phyloP scores from a whole-genome alignment of 2,113 vertebrate genomes.

The Odocoileus hemionus region DNA sequence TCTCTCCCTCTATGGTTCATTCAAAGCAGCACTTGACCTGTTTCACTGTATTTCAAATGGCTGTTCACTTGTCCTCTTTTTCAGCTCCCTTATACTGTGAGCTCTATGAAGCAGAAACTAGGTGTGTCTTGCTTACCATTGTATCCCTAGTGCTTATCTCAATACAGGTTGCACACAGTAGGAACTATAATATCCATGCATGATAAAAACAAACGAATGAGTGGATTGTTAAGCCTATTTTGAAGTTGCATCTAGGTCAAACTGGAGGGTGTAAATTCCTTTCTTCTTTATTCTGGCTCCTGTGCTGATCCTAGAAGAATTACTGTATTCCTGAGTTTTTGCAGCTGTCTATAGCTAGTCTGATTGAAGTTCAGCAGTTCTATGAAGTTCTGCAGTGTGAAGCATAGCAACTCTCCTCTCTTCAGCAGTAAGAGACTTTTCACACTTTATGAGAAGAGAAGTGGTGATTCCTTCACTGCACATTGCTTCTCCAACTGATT shows the following conservation, averaged over 20 bases:
- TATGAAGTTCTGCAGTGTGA: slow-evolving; percentile 38
- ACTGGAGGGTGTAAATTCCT: not conserved
- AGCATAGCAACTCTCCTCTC: not conserved
- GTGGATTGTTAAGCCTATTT: not conserved
- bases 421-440: slow-evolving; percentile 7
- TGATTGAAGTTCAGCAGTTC: slow-evolving; percentile 37
- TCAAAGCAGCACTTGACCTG: not conserved
- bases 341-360: not conserved
- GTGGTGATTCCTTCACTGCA: slow-evolving; percentile 34
- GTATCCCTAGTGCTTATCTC: not conserved
- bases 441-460: slow-evolving; percentile 38
- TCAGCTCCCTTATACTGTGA: not conserved
- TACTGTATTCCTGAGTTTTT: not conserved
- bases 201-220: not conserved
- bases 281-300: not conserved
- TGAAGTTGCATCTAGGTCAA: slow-evolving; percentile 23
- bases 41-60: not conserved
- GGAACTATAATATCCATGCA: not conserved
- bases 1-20: not conserved
- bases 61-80: not conserved
- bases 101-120: not conserved
- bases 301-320: not conserved
- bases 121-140: not conserved
- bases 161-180: not conserved
- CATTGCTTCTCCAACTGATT: slow-evolving; percentile 47